Base-by-base conservation (phyloP, 2,888 invertebrate genomes). In the Drosophila tripunctata region DNA sequence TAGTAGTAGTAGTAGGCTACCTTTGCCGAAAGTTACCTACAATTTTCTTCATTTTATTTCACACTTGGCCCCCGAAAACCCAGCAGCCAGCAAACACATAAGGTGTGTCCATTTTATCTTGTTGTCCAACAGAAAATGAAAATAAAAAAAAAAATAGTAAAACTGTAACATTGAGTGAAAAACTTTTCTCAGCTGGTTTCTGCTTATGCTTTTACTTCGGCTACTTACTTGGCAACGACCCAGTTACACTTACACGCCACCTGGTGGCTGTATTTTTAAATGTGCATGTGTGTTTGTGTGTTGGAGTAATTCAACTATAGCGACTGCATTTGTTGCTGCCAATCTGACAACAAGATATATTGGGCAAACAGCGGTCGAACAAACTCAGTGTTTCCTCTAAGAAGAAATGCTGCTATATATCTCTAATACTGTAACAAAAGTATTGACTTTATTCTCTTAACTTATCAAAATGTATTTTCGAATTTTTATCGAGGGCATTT, bases 71-170 rank as follows among this genome's bases (percentile, higher is more conserved):
- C 56, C 44, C 35, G 61, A 54, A 41, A 52, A 81, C 61, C 62
- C 60, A 60, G 45, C 15, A 50, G n/a, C n/a, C n/a, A n/a, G n/a
- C n/a, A n/a, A n/a, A 61, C 70, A 85, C 73, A 80, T 65, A 83
- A 79, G 83, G 83, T 73, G 75, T 81, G 87, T 84, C 84, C 81
- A 73, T 75, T 81, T 86, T 81, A 83, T 81, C 80, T 82, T 68
- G 62, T 68, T 67, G 67, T 50, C 62, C 66, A 67, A 14, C 31
- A 27, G 15, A 40, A 22, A 50, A 38, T 27, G 50, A 33, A 54
- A 47, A 43, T 24, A 10, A 44, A 17, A 17, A 43, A 31, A 4
- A 31, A 43, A 41, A 51, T 60, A 48, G 41, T 24, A 38, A 70
- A 75, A 56, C 55, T 52, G 70, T 63, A 54, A 69, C 67, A 66